Evolutionary conservation across 2,797 vertebrate genomes (phyloP).

Genomic region (Mus spretus): DNA sequence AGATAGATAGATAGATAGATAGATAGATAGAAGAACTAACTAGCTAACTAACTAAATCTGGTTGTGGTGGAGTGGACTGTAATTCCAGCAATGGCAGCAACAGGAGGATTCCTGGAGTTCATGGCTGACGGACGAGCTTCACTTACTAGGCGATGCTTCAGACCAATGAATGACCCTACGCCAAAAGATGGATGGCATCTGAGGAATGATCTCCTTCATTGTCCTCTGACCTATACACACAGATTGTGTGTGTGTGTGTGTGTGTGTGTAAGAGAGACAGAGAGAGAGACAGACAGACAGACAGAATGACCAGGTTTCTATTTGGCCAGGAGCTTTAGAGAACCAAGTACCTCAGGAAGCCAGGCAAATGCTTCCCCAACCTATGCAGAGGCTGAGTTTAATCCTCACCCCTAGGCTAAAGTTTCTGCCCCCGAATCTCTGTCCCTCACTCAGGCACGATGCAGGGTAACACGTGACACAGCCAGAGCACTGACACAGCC

Average conservation of each 20-base stretch:
- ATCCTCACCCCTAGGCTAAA: background rate
- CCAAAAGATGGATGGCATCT: background rate
- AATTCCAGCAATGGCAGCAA: background rate
- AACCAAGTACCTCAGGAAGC: rapidly evolving
- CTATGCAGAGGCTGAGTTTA: background rate
- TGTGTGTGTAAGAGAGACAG: too few relatives aligned
- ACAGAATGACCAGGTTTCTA: background rate
- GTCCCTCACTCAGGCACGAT: background rate
- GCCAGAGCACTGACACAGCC: constrained; percentile 71
- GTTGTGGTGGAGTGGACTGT: too few relatives aligned
- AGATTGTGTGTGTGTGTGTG: too few relatives aligned
- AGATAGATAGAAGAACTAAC: background rate
- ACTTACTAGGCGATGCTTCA: background rate
- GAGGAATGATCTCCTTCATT: background rate
- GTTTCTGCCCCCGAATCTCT: constrained; percentile 17
- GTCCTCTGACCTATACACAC: background rate
- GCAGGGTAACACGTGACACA: background rate
- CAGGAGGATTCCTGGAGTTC: background rate
- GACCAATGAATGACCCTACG: too few relatives aligned
- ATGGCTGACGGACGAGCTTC: background rate
- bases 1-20: background rate
- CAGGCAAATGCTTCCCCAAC: background rate
- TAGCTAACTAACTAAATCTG: background rate
- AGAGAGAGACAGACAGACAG: background rate
- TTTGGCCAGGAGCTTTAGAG: background rate